Conservation (phyloP, 2,888 invertebrate species). For the Drosophila conformis region DNA sequence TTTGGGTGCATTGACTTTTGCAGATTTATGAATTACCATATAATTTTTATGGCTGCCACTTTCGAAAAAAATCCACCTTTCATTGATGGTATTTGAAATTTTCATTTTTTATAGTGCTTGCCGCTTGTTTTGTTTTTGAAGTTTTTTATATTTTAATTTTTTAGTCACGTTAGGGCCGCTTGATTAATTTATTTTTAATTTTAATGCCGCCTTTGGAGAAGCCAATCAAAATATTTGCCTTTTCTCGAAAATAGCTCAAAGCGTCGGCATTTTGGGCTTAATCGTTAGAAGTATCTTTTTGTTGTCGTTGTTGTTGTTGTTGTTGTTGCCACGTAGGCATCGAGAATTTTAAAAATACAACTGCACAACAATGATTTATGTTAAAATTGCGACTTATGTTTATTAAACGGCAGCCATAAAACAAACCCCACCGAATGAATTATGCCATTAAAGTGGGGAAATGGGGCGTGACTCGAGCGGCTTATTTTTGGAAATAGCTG, state of each 20-base stretch:
- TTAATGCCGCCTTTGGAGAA: conserved; percentile 48
- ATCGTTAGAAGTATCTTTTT: conserved; percentile 22
- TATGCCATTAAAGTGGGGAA: conserved; percentile 11
- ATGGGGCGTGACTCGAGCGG: neutral
- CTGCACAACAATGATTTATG: conserved; percentile 59
- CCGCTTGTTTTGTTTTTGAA: conserved; percentile 24
- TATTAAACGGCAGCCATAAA: conserved; percentile 29
- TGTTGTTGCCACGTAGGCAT: conserved; percentile 2
- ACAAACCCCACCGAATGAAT: conserved; percentile 15
- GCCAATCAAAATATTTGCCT: conserved; percentile 67
- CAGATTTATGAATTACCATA: conserved; percentile 42
- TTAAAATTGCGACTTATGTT: conserved; percentile 55
- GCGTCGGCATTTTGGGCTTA: conserved; percentile 49
- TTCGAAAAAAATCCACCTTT: conserved; percentile 40
- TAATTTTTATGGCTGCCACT: conserved; percentile 48
- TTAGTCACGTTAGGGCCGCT: conserved; percentile 48
- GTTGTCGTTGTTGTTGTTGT: neutral
- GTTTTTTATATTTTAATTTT: conserved; percentile 6
- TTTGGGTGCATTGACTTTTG: conserved; percentile 50
- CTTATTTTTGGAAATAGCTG: conserved; percentile 13
- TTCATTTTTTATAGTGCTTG: conserved; percentile 29
- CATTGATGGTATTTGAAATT: conserved; percentile 24
- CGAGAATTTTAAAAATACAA: conserved; percentile 28
- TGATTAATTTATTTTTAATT: conserved; percentile 70
- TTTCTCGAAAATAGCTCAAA: conserved; percentile 50